A percentile compares a stretch with the other conserved stretches of the same genome.
Conservation (phyloP, 2,113 vertebrate genomes). For the Alces alces region DNA sequence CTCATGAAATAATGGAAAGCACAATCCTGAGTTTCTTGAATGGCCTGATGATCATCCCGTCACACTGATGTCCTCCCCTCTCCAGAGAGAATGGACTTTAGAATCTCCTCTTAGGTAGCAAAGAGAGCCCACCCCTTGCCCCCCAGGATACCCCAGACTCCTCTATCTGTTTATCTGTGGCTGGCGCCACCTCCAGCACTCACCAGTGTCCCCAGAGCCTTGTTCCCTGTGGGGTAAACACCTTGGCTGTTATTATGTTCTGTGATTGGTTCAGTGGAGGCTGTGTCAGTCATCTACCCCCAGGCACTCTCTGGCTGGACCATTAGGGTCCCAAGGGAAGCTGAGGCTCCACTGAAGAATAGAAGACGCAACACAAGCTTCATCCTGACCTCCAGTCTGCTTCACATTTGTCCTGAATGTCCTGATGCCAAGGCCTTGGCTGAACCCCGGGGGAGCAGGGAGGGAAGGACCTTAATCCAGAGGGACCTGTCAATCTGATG, state of each 20-base stretch:
- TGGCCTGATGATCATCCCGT: neutral
- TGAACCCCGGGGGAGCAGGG: neutral
- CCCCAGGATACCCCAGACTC: neutral
- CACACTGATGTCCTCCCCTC: neutral
- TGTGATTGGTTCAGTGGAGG: neutral
- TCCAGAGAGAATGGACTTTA: neutral
- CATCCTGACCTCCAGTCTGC: neutral
- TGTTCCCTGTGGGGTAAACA: neutral
- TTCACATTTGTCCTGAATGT: neutral
- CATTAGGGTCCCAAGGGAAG: neutral
- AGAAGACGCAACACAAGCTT: neutral
- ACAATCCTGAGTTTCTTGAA: neutral
- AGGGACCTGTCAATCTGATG: neutral
- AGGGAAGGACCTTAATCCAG: neutral
- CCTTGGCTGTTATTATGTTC: slow-evolving; percentile 22
- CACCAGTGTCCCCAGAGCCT: neutral
- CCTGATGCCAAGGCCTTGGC: neutral
- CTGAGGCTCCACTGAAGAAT: neutral
- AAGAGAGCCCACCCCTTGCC: neutral
- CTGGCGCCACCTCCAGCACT: neutral
- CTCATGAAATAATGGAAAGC: neutral
- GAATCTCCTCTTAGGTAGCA: neutral
- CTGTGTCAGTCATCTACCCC: neutral
- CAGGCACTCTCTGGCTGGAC: neutral
- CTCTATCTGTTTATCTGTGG: slow-evolving; percentile 35